Percentiles rank a stretch among this genome's conserved stretches.
Evolutionary conservation across 2,113 vertebrate species (phyloP).

Genomic region (Shinisaurus crocodilurus): DNA sequence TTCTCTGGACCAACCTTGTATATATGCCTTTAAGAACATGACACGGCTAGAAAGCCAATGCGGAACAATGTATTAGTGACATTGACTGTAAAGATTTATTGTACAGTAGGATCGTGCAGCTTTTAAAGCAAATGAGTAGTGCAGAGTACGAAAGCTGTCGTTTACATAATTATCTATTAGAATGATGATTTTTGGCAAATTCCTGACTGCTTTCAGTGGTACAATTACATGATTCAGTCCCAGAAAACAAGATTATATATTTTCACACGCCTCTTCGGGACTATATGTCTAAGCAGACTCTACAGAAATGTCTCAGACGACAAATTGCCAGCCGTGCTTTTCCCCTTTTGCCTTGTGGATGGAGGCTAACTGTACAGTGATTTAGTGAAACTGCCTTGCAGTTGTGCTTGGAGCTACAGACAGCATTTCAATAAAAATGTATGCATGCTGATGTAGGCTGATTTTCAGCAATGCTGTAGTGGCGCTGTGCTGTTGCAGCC

Average conservation of each 20-base stretch:
- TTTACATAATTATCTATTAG: conserved; percentile 56
- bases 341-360: conserved; percentile 17
- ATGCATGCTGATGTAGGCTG: conserved; percentile 1
- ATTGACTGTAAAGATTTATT: conserved; percentile 12
- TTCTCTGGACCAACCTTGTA: not conserved
- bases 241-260: not conserved
- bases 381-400: conserved; percentile 36
- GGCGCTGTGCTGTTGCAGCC: not conserved
- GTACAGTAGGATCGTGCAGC: not conserved
- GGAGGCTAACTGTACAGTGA: conserved; percentile 38
- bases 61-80: conserved; percentile 5
- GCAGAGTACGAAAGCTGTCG: conserved; percentile 37
- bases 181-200: conserved; percentile 45
- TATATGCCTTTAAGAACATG: not conserved
- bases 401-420: not conserved
- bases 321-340: conserved; percentile 6
- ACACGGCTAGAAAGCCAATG: not conserved
- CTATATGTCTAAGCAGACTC: conserved; percentile 21
- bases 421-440: not conserved
- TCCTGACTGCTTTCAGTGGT: conserved; percentile 16
- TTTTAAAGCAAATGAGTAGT: conserved; percentile 8
- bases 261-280: not conserved
- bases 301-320: not conserved
- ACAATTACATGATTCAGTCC: conserved; percentile 34
- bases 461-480: not conserved